Conservation (phyloP, 2,797 vertebrate species). For the Salarias fasciatus region DNA sequence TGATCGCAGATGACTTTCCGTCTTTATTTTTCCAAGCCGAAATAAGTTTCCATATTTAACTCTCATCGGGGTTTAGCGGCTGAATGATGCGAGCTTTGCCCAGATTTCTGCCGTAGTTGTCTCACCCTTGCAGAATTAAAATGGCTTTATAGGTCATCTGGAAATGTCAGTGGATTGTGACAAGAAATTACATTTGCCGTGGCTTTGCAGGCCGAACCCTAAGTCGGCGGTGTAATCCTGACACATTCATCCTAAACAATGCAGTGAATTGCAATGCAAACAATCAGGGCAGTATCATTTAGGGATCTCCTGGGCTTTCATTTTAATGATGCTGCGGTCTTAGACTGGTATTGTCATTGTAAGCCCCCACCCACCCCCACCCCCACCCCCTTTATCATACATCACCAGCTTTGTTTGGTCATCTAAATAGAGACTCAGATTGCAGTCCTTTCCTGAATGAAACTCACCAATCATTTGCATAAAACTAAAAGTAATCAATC, state of each 20-base stretch:
- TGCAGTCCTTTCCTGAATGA: not conserved
- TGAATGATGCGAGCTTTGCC: not conserved
- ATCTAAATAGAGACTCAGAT: too few relatives aligned
- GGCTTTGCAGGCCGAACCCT: conserved; percentile 33
- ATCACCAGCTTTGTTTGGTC: conserved; percentile 32
- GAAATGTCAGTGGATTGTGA: conserved; percentile 26
- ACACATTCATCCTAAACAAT: conserved; percentile 56
- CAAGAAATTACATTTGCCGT: conserved; percentile 42
- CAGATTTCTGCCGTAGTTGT: conserved; percentile 9
- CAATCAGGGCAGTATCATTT: conserved; percentile 47
- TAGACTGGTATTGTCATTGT: conserved; percentile 53
- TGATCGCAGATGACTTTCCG: not conserved
- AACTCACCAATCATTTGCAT: conserved; percentile 36
- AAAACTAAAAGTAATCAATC: conserved; percentile 5
- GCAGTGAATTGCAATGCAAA: conserved; percentile 68
- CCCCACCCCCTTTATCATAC: conserved; percentile 27
- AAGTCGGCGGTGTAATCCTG: conserved; percentile 42
- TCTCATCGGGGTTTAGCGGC: not conserved
- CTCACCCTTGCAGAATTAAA: conserved; percentile 31
- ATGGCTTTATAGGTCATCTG: conserved; percentile 37
- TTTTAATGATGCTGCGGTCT: conserved; percentile 64
- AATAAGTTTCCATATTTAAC: not conserved
- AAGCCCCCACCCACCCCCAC: conserved; percentile 16
- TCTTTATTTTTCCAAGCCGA: not conserved
- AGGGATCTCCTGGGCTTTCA: conserved; percentile 51